Conservation (phyloP, 2,888 invertebrate species). For the Leucoptera coffeella region DNA sequence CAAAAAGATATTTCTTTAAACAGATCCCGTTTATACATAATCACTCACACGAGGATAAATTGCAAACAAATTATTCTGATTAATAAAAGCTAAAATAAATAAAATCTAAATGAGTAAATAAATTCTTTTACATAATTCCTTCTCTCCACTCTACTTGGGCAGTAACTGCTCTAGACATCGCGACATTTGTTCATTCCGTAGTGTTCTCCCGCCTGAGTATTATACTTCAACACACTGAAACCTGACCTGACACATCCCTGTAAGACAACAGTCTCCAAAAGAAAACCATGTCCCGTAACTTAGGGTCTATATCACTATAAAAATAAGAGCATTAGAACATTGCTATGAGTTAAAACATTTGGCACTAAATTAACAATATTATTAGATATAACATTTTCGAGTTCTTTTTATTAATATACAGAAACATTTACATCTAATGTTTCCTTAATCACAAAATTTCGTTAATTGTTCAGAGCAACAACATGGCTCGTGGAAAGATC, state of each 20-base stretch:
- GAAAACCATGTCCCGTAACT: constrained; percentile 45
- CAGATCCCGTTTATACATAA: too few relatives aligned
- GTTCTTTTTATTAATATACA: too few relatives aligned
- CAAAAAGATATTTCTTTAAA: too few relatives aligned
- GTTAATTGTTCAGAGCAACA: too few relatives aligned
- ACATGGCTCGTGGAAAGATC: too few relatives aligned
- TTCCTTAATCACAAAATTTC: too few relatives aligned
- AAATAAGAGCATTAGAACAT: constrained; percentile 50
- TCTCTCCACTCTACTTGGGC: constrained; percentile 37
- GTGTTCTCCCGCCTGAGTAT: constrained; percentile 51
- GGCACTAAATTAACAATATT: constrained; percentile 54
- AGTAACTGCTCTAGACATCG: too few relatives aligned
- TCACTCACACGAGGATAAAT: too few relatives aligned
- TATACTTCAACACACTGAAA: constrained; percentile 44
- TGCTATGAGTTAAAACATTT: constrained; percentile 53
- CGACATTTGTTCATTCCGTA: constrained; percentile 44
- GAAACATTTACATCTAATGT: too few relatives aligned
- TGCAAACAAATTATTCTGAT: too few relatives aligned
- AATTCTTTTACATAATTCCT: constrained; percentile 49
- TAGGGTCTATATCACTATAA: constrained; percentile 50
- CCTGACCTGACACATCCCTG: constrained; percentile 44
- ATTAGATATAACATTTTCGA: too few relatives aligned
- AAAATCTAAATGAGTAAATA: constrained; percentile 51
- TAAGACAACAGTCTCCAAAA: constrained; percentile 54
- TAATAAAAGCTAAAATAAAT: too few relatives aligned